A percentile compares a stretch with the other conserved stretches of the same genome.
Conservation (phyloP, 2,113 vertebrate species). For the Mellivora capensis region DNA sequence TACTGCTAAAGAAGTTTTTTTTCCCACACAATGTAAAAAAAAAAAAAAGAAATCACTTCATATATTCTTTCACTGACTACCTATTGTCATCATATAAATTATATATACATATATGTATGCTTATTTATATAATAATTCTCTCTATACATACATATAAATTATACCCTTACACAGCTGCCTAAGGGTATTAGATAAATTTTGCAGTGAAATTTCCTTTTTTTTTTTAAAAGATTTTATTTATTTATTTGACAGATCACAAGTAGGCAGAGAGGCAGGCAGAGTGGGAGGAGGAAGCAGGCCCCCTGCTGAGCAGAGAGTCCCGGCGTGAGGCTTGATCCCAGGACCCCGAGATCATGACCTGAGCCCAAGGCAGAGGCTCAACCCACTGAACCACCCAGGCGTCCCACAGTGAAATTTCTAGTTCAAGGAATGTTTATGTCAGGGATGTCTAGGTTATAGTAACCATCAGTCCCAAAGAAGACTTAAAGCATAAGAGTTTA, state of each 20-base stretch:
- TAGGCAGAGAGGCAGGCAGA: too few species aligned
- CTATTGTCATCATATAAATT: not conserved
- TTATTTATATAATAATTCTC: not conserved
- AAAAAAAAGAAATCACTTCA: not conserved
- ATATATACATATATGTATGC: not conserved
- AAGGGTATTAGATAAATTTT: not conserved
- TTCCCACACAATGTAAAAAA: not conserved
- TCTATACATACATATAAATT: not conserved
- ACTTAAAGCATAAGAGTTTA: not conserved
- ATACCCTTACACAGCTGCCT: not conserved
- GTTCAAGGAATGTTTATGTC: not conserved
- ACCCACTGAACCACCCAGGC: too few species aligned
- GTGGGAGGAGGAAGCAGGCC: too few species aligned
- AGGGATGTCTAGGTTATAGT: not conserved
- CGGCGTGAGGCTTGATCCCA: too few species aligned
- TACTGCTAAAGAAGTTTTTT: not conserved
- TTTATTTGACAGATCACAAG: too few species aligned
- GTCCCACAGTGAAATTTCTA: not conserved
- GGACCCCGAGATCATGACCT: too few species aligned
- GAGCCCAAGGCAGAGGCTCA: too few species aligned
- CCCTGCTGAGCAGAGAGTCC: too few species aligned
- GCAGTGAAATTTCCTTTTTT: too few species aligned
- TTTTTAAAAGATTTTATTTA: too few species aligned
- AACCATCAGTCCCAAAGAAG: not conserved
- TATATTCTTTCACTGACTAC: not conserved